Evolutionary conservation across 92 coral and sea anemone species (phyloP).

Genomic region (Palythoa grandis): DNA sequence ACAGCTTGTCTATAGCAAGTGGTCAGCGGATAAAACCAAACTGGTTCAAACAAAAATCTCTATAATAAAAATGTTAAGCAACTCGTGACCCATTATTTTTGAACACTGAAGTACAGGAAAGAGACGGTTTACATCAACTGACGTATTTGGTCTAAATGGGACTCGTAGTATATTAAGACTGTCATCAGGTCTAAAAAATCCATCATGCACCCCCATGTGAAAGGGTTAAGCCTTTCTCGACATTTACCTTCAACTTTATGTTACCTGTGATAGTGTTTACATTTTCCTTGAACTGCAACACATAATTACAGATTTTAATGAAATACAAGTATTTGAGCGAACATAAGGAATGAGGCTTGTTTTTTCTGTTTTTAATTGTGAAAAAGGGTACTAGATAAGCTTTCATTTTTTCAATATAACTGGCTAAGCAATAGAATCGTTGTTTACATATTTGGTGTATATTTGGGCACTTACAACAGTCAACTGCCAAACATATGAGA

Average conservation of each 20-base stretch:
- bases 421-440: too few relatives aligned
- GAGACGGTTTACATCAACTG: neutral
- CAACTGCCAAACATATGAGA: too few relatives aligned
- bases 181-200: conserved; percentile 10
- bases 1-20: too few relatives aligned
- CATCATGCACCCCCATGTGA: neutral
- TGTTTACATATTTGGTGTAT: too few relatives aligned
- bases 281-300: too few relatives aligned
- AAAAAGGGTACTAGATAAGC: neutral
- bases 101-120: neutral
- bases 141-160: conserved; percentile 2
- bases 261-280: neutral
- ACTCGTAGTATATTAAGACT: neutral
- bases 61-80: too few relatives aligned
- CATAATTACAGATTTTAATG: too few relatives aligned
- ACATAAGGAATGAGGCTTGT: neutral
- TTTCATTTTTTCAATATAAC: too few relatives aligned
- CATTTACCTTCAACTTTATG: neutral
- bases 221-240: neutral
- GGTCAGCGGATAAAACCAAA: too few relatives aligned
- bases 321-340: too few relatives aligned
- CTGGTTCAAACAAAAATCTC: too few relatives aligned
- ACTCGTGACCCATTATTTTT: neutral
- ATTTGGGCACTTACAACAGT: too few relatives aligned
- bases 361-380: neutral